Evolutionary conservation across 2,797 vertebrate species (phyloP), one percentile per base, ranked within the genome.

Genomic region (Picus viridis): DNA sequence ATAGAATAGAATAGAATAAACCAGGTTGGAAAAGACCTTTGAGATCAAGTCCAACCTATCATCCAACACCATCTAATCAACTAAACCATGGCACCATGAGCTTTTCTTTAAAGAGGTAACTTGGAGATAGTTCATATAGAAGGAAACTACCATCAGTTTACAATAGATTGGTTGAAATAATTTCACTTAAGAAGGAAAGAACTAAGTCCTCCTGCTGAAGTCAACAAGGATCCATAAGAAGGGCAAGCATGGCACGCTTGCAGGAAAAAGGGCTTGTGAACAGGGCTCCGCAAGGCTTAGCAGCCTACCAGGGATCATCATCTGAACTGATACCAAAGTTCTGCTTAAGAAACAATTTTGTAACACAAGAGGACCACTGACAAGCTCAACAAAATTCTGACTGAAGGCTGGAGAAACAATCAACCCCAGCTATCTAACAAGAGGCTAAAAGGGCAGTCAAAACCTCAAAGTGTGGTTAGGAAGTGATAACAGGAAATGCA

Each of bases 401-500:
- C 1, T 4, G n/a, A 47, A 83, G 53, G 27, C 58, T 29, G 18
- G 29, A 80, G 72, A 75, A 83, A 39, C 4, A 80, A 51, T 13
- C 72, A 87, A 62, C 4, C 14, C 7, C 56, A 85, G 36, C 16
- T 64, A 62, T 58, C 67, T 41, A 36, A n/a, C 10, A 34, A 71
- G n/a, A 76, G 89, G 77, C 80, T 67, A 82, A 81, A 94, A 94
- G 90, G 73, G 73, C 93, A 93, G 41, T 5, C 26, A 32, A 49
- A 7, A 6, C 16, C 56, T 61, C 27, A 0, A 74, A 49, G 27
- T 20, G 63, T 41, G 79, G 75, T 61, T 81, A 83, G 88, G 79
- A 78, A 93, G 49, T 10, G 88, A 12, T 20, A 84, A 74, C 36
- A 93, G 82, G 82, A 96, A 93, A 93, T 81, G 79, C 69, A 92